A percentile compares a stretch with the other conserved stretches of the same genome.
Evolutionary conservation across 2,113 vertebrate genomes (phyloP).

Genomic region (Gymnorhina tibicen): DNA sequence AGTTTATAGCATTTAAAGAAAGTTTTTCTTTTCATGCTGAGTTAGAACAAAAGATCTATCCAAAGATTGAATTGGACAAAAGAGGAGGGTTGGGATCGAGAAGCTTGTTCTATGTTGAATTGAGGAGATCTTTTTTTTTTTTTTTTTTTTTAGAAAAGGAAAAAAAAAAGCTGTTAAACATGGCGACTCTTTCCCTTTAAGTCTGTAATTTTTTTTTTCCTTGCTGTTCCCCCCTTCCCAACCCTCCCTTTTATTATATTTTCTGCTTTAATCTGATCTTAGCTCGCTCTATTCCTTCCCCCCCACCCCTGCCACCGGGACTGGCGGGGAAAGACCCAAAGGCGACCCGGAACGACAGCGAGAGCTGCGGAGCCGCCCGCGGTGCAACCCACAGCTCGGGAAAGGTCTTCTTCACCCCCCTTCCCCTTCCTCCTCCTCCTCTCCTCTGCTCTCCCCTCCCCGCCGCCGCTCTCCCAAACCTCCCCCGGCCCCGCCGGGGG

Average conservation of each 20-base stretch:
- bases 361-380: slow-evolving; percentile 42
- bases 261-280: slow-evolving; percentile 44
- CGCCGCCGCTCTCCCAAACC: not conserved
- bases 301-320: slow-evolving; percentile 17
- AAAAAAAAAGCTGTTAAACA: slow-evolving; percentile 63
- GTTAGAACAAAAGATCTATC: slow-evolving; percentile 83
- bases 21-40: slow-evolving; percentile 82
- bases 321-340: slow-evolving; percentile 57
- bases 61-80: slow-evolving; percentile 76
- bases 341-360: slow-evolving; percentile 70
- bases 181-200: slow-evolving; percentile 77
- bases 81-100: slow-evolving; percentile 73
- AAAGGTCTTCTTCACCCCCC: slow-evolving; percentile 6
- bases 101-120: slow-evolving; percentile 74
- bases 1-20: slow-evolving; percentile 81
- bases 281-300: slow-evolving; percentile 57
- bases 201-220: slow-evolving; percentile 63
- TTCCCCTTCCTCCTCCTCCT: not conserved
- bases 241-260: not conserved
- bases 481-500: too few species aligned
- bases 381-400: slow-evolving; percentile 7
- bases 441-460: not conserved
- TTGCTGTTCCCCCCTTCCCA: not conserved
- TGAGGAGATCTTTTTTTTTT: slow-evolving; percentile 60
- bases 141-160: not conserved